Evolutionary conservation across 2,888 invertebrate species (phyloP).

Genomic region (Lysandra coridon): DNA sequence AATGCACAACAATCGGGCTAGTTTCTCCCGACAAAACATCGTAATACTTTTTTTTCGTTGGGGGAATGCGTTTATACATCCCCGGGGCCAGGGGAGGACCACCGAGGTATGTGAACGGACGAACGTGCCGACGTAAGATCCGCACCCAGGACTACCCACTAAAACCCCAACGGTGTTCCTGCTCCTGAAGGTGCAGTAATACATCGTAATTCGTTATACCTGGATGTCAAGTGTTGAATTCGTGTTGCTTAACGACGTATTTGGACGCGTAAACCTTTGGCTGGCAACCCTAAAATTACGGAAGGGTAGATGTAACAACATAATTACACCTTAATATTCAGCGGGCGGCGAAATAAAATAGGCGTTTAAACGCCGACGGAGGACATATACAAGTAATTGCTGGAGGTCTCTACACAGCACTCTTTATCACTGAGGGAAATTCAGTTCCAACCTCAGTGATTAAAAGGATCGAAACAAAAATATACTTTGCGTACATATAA

Average conservation of each 20-base stretch:
- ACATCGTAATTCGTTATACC: not conserved
- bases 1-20: not conserved
- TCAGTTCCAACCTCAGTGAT: not conserved
- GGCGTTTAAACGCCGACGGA: not conserved
- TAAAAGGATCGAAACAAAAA: not conserved
- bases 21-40: not conserved
- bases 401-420: not conserved
- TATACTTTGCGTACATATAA: not conserved
- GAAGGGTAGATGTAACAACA: conserved; percentile 3
- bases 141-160: too few relatives aligned
- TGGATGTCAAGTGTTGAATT: not conserved
- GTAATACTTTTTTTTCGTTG: too few relatives aligned
- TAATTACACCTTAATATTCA: conserved; percentile 6
- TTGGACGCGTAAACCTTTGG: not conserved
- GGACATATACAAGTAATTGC: conserved; percentile 5
- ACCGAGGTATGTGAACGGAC: too few relatives aligned
- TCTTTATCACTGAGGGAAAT: not conserved
- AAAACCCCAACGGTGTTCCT: too few relatives aligned
- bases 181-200: too few relatives aligned
- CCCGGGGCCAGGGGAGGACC: too few relatives aligned
- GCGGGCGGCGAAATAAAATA: not conserved
- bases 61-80: too few relatives aligned
- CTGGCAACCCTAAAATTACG: conserved; percentile 9
- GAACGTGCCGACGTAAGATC: too few relatives aligned
- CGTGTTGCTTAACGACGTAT: not conserved